Base-by-base conservation (phyloP, 1,140 invertebrate species). In the Coptotermes formosanus region DNA sequence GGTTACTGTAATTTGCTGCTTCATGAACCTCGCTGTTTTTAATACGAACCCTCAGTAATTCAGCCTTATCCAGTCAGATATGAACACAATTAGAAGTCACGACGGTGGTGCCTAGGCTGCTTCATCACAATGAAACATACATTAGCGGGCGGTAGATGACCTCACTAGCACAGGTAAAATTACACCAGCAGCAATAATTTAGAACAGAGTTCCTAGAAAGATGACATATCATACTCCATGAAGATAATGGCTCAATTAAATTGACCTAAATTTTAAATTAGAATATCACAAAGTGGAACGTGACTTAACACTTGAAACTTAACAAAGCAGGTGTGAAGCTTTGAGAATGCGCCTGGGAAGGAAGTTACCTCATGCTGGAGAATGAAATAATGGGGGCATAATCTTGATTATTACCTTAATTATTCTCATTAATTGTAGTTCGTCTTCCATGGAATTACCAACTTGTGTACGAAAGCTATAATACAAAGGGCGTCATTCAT, bases 41-140 rank as follows among this genome's bases (percentile, higher is more conserved):
- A 75, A 75, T 75, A 75, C 8, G 64, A 75, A 75, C 64, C 64
- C 64, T 30, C 64, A 75, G 64, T 75, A 75, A 75, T 75, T 75
- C 52, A 4, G 52, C 52, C 19, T 55, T 16, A 55, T 55, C 64
- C 64, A 75, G 25, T 11, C 64, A 75, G 64, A 75, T 75, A 75
- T 75, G 59, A 64, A 64, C 59, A 21, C 45, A 48, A 48, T 48
- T 48, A 48, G 2, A n/a, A 64, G 59, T 64, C 59, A n/a, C 21
- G 25, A 55, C 14, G 52, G 0, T 55, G 64, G 25, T 75, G 4
- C 25, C 9, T 11, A n/a, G n/a, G 25, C 25, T 30, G n/a, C 64
- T 30, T 75, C 64, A 30, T 75, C n/a, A 75, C 8, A n/a, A 75
- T 30, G n/a, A 75, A 75, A n/a, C 64, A 30, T 75, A 7, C 25